Conservation (phyloP, 2,888 invertebrate genomes). For the Mesoligia furuncula region DNA sequence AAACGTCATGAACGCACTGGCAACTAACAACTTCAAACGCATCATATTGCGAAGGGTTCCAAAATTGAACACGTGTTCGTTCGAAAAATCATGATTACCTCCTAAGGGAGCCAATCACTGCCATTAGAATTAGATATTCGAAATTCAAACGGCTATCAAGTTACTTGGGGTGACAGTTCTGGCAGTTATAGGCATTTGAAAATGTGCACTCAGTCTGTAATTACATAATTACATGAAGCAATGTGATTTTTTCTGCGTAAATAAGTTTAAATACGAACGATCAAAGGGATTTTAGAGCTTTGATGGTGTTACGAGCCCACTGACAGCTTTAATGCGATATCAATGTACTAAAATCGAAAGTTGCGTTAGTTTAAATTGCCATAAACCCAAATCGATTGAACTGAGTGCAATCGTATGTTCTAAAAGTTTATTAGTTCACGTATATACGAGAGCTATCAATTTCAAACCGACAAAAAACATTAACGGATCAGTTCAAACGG, state of each 20-base stretch:
- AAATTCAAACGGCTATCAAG: constrained; percentile 86
- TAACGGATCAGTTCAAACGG: constrained; percentile 75
- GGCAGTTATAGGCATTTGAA: constrained; percentile 75
- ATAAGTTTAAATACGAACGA: constrained; percentile 60
- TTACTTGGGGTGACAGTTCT: constrained; percentile 84
- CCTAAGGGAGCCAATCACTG: constrained; percentile 89
- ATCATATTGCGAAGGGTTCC: constrained; percentile 85
- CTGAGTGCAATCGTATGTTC: constrained; percentile 78
- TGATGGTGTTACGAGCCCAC: constrained; percentile 52
- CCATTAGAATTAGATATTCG: constrained; percentile 89
- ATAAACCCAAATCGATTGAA: constrained; percentile 79
- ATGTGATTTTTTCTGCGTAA: constrained; percentile 56
- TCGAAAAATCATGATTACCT: constrained; percentile 89
- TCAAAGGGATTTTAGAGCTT: constrained; percentile 69
- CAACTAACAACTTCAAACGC: constrained; percentile 74
- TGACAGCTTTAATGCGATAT: constrained; percentile 59
- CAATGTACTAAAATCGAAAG: constrained; percentile 58
- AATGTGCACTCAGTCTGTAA: constrained; percentile 67
- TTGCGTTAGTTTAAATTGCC: constrained; percentile 72
- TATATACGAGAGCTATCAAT: constrained; percentile 79
- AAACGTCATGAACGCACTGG: constrained; percentile 63
- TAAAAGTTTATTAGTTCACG: constrained; percentile 75
- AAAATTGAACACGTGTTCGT: constrained; percentile 89
- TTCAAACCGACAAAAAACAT: constrained; percentile 78
- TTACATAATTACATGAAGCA: constrained; percentile 67